Evolutionary conservation across 2,888 invertebrate species (phyloP).

Genomic region (Agonopterix alstromeriana): DNA sequence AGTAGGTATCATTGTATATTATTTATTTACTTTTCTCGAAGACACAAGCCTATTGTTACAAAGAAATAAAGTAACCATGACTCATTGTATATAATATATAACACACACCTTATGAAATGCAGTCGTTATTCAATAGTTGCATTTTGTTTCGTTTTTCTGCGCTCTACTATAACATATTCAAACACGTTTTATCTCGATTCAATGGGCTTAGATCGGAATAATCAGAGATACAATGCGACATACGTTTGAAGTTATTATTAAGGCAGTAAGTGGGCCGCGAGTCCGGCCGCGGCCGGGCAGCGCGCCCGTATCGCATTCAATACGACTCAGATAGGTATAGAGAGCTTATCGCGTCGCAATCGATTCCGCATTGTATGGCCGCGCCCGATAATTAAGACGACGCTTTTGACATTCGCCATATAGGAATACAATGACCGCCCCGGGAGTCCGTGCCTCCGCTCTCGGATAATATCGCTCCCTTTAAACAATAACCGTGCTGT

Average conservation of each 20-base stretch:
- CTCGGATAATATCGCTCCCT: conserved; percentile 67
- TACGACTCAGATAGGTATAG: conserved; percentile 57
- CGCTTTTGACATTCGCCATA: conserved; percentile 76
- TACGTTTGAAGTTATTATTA: conserved; percentile 70
- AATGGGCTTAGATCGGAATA: conserved; percentile 67
- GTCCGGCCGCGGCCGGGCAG: conserved; percentile 20
- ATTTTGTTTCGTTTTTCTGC: conserved; percentile 33
- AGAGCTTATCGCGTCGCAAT: conserved; percentile 71
- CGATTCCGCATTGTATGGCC: conserved; percentile 71
- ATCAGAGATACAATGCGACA: conserved; percentile 69
- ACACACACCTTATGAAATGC: conserved; percentile 12
- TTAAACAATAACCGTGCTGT: conserved; percentile 70
- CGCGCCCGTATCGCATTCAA: conserved; percentile 54
- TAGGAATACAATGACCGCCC: conserved; percentile 75
- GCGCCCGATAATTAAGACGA: conserved; percentile 76
- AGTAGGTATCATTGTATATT: neutral
- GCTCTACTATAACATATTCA: conserved; percentile 34
- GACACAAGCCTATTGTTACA: conserved; percentile 1
- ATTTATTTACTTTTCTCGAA: conserved; percentile 1
- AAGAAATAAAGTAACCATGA: conserved; percentile 5
- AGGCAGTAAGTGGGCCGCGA: conserved; percentile 52
- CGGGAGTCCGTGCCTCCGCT: conserved; percentile 58
- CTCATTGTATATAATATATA: conserved; percentile 7
- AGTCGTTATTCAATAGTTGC: conserved; percentile 17
- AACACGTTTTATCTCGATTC: conserved; percentile 59